Base-by-base conservation (phyloP, 2,113 vertebrate genomes). In the Urocitellus parryii region DNA sequence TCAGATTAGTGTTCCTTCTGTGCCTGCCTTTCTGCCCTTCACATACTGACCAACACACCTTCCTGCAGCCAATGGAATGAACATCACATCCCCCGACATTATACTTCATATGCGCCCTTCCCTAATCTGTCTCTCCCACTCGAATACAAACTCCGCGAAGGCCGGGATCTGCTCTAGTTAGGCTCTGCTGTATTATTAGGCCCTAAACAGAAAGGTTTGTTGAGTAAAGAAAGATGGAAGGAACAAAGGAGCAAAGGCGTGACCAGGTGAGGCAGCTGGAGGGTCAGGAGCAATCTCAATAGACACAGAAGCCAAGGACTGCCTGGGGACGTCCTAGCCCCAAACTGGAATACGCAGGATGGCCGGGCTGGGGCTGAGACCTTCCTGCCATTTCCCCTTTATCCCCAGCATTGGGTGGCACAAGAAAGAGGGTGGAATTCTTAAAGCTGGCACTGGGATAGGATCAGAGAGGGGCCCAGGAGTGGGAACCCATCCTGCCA, bases 81-180 rank as follows among this genome's bases (percentile, higher is more conserved):
- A 34, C 0, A 16, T 0, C 12, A 37, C 1, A 3, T 24, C 6
- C 10, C 10, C 34, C 0, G 56, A 53, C 24, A 1, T 5, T 2
- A 8, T 2, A 29, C 5, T 65, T 88, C 4, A 8, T 2, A 25
- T 34, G 34, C 10, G 9, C 3, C 8, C n/a, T 39, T 70, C 12
- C 16, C 13, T 14, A 2, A 5, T 24, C 67, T 27, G 9, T 42
- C 67, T 90, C 81, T 73, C 13, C n/a, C 65, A 0, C 1, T 14
- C 14, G 68, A 88, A 34, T 16, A 42, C 2, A 20, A 82, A 42
- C 48, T 58, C 37, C 34, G 0, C 3, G 32, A 74, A 84, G 48
- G 17, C 39, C 51, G 32, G 58, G 22, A 9, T 32, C 32, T 4
- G 2, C n/a, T 27, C 34, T 32, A 65, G 24, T 34, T n/a, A 61